phyloP scores from a whole-genome alignment of 2,797 vertebrate genomes.

The Trachops cirrhosus region DNA sequence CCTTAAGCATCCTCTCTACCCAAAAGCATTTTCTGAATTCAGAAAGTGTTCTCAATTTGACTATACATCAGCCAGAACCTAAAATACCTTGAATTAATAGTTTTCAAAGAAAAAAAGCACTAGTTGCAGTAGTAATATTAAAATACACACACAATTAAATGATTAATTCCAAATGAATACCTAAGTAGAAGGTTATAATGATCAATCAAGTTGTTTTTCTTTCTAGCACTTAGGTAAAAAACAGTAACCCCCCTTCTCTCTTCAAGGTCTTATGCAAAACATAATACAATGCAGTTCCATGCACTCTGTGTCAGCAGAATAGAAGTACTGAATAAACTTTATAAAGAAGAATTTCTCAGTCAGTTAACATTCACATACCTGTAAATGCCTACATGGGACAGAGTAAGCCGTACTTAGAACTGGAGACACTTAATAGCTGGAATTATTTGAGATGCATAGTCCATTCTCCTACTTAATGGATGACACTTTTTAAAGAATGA shows the following conservation, averaged over 20 bases:
- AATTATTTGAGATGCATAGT: background rate
- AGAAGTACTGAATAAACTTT: background rate
- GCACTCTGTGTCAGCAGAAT: background rate
- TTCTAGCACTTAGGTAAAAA: background rate
- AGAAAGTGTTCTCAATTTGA: background rate
- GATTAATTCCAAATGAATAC: background rate
- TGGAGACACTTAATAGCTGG: background rate
- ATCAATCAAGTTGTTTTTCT: background rate
- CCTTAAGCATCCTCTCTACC: background rate
- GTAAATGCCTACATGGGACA: background rate
- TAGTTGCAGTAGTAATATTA: background rate
- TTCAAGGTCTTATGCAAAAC: background rate
- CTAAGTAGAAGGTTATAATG: background rate
- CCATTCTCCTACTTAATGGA: background rate
- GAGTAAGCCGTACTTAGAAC: background rate
- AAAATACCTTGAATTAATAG: background rate
- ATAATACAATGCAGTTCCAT: background rate
- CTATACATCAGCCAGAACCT: background rate
- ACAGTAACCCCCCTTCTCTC: background rate
- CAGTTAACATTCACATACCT: background rate
- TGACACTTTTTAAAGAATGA: background rate
- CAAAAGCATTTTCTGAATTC: constrained; percentile 33
- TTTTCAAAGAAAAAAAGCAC: background rate
- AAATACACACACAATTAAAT: background rate
- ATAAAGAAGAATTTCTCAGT: background rate